phyloP scores from a whole-genome alignment of 1,140 invertebrate species.

The Drosophila punjabiensis region DNA sequence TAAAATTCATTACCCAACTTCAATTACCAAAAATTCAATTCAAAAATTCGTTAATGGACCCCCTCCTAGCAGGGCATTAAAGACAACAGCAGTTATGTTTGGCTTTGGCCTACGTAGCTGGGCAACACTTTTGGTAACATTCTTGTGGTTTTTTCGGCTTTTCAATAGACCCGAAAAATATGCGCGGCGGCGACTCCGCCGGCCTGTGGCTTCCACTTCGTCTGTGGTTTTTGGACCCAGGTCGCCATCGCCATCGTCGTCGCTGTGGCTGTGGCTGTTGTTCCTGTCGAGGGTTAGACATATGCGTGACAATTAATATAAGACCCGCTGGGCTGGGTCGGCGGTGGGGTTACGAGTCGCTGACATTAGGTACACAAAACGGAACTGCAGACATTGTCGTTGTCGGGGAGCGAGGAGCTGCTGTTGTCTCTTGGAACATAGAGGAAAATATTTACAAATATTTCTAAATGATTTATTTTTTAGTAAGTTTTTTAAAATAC shows the following conservation, averaged over 20 bases:
- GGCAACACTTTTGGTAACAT: constrained; percentile 81
- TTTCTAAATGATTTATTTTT: neutral
- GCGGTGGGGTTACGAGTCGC: constrained; percentile 15
- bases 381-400: constrained; percentile 74
- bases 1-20: neutral
- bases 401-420: constrained; percentile 26
- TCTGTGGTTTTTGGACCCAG: constrained; percentile 41
- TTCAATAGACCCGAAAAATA: constrained; percentile 79
- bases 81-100: constrained; percentile 60
- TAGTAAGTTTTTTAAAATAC: neutral
- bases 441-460: neutral
- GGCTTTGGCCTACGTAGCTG: constrained; percentile 44
- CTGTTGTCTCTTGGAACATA: constrained; percentile 18
- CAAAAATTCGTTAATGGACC: neutral
- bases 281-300: constrained; percentile 64
- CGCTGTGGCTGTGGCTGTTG: constrained; percentile 1
- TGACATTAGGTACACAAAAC: constrained; percentile 77
- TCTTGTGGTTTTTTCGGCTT: constrained; percentile 78
- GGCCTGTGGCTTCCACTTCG: constrained; percentile 27
- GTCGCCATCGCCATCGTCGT: constrained; percentile 38
- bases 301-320: constrained; percentile 84
- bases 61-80: constrained; percentile 2
- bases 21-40: constrained; percentile 2
- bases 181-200: constrained; percentile 48
- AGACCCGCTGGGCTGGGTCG: constrained; percentile 48